Conservation (phyloP, 2,888 invertebrate species). For the Deroplatys truncata region DNA sequence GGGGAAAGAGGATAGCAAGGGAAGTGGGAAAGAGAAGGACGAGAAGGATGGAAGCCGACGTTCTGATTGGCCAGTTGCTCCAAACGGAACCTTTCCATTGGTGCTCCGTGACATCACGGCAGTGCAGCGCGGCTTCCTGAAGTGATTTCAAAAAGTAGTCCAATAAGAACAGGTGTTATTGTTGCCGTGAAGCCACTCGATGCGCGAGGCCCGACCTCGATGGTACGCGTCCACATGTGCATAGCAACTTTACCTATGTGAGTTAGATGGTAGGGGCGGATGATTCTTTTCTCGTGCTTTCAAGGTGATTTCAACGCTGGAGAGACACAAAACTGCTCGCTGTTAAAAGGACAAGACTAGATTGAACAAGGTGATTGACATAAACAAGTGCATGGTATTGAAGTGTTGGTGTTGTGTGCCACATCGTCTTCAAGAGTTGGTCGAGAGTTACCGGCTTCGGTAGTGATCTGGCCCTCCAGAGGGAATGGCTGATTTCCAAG, state of each 20-base stretch:
- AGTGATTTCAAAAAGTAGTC: constrained; percentile 25
- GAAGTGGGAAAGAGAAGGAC: neutral
- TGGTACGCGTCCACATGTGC: neutral
- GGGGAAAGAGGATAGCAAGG: neutral
- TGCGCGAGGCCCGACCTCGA: constrained; percentile 10
- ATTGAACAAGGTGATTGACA: neutral
- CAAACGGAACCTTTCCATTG: neutral
- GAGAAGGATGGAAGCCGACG: neutral
- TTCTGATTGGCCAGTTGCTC: constrained; percentile 16
- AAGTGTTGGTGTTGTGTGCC: neutral
- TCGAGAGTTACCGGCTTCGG: neutral
- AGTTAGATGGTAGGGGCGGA: neutral
- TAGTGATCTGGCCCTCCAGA: neutral
- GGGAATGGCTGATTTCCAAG: constrained; percentile 33
- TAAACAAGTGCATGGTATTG: neutral
- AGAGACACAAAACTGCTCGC: neutral
- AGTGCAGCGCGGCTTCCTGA: neutral
- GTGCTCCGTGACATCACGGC: constrained; percentile 18
- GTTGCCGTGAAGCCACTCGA: constrained; percentile 25
- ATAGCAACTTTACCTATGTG: neutral
- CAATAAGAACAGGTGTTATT: constrained; percentile 33
- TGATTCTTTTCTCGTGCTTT: neutral
- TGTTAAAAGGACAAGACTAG: neutral
- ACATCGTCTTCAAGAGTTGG: neutral
- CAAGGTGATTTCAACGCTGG: neutral